Percentiles rank a stretch among this genome's conserved stretches.
Conservation (phyloP, 2,888 invertebrate genomes). For the Epiblema foenella region DNA sequence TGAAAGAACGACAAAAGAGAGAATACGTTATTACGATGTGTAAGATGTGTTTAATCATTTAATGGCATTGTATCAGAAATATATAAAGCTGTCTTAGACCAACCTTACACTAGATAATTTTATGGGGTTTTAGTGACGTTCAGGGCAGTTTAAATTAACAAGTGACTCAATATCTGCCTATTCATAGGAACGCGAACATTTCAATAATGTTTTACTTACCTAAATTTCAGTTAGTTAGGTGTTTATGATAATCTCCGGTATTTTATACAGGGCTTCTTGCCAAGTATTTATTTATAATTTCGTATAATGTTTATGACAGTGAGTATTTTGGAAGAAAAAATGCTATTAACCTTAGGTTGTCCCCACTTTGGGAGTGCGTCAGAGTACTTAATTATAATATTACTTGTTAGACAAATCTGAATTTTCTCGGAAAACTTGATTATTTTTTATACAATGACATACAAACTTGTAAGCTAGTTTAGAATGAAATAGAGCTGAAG, state of each 20-base stretch:
- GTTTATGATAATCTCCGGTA: constrained; percentile 2
- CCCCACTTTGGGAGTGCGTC: constrained; percentile 54
- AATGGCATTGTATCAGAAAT: too few species aligned
- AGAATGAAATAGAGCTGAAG: too few species aligned
- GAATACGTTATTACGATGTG: too few species aligned
- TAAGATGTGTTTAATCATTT: too few species aligned
- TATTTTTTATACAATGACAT: too few species aligned
- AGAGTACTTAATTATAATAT: constrained; percentile 45
- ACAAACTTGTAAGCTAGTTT: too few species aligned
- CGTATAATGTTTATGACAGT: constrained; percentile 60
- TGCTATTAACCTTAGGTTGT: constrained; percentile 45
- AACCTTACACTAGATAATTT: too few species aligned
- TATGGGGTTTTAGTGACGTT: too few species aligned
- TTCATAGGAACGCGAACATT: not conserved
- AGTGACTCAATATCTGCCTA: not conserved
- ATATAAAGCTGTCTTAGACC: too few species aligned
- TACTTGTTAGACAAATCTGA: not conserved
- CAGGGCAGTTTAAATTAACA: too few species aligned
- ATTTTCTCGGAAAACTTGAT: too few species aligned
- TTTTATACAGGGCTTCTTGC: constrained; percentile 48
- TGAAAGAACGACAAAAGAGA: too few species aligned
- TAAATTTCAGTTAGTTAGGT: not conserved
- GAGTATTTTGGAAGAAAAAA: constrained; percentile 57
- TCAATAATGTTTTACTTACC: not conserved
- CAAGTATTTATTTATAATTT: constrained; percentile 61